Percentiles rank a stretch among this genome's conserved stretches.
Conservation (phyloP, 2,888 invertebrate genomes). For the Aporophyla lueneburgensis region DNA sequence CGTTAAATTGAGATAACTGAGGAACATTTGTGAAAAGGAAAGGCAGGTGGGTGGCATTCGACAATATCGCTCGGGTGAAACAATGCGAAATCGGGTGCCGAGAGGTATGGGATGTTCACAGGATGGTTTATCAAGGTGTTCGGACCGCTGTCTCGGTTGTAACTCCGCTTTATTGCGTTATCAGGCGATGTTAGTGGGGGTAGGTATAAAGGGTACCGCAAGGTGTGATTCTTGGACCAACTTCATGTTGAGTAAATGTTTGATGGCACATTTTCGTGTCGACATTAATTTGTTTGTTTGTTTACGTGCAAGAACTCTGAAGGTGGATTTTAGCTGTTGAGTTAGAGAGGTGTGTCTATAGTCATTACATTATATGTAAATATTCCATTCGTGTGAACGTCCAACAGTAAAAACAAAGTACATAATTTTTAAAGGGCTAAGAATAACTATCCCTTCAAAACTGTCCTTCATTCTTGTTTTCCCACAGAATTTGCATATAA, state of each 20-base stretch:
- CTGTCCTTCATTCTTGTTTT: conserved; percentile 42
- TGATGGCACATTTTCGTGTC: conserved; percentile 49
- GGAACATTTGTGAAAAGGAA: conserved; percentile 65
- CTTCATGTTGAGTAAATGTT: conserved; percentile 68
- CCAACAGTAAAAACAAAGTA: conserved; percentile 9
- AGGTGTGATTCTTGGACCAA: conserved; percentile 67
- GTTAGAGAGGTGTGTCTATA: background rate
- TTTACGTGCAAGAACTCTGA: background rate
- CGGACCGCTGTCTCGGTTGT: conserved; percentile 64
- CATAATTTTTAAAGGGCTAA: conserved; percentile 7
- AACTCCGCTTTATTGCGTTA: conserved; percentile 69
- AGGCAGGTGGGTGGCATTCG: conserved; percentile 65
- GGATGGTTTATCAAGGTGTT: conserved; percentile 69
- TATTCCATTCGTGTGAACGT: background rate
- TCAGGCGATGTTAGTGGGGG: conserved; percentile 64
- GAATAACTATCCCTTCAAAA: conserved; percentile 17
- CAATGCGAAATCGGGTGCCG: conserved; percentile 62
- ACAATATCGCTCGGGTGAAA: conserved; percentile 67
- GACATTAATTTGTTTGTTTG: conserved; percentile 44
- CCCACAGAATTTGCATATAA: conserved; percentile 58
- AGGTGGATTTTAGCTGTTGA: background rate
- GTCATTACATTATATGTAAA: background rate
- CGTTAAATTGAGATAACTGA: conserved; percentile 70
- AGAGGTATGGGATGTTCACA: conserved; percentile 56
- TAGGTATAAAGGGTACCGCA: conserved; percentile 64